A percentile compares a stretch with the other conserved stretches of the same genome.
These are phyloP conservation scores for Eira barbara DNA, from an alignment of 2,113 vertebrate genomes.

Conservation along the genomic window DNA sequence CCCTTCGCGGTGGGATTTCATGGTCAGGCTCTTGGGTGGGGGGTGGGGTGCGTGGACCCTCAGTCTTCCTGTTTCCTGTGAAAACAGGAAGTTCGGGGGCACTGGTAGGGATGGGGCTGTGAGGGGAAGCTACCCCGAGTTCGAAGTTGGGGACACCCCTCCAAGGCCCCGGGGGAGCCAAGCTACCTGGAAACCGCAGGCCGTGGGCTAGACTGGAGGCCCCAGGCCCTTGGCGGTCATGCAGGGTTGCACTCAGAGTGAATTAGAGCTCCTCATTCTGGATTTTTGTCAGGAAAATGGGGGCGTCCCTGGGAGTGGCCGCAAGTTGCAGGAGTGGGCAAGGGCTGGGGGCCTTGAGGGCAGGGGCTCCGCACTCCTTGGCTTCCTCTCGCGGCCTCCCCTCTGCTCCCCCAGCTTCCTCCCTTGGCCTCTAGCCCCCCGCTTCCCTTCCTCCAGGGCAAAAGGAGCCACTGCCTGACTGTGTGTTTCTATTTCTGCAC, in stretches of 20 bases:
- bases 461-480: slow-evolving; percentile 5
- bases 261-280: not conserved
- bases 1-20: too few species aligned
- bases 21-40: not conserved
- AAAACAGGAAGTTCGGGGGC: slow-evolving; percentile 18
- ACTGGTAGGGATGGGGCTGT: not conserved
- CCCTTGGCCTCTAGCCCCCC: not conserved
- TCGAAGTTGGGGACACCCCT: too few species aligned
- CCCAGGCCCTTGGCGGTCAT: rapidly evolving
- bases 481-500: slow-evolving; percentile 68
- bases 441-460: slow-evolving; percentile 11
- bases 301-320: not conserved
- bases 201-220: not conserved
- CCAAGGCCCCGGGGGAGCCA: not conserved
- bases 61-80: not conserved
- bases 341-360: too few species aligned
- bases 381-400: not conserved
- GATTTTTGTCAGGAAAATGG: not conserved
- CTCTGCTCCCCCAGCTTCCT: not conserved
- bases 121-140: not conserved
- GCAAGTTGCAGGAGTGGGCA: rapidly evolving
- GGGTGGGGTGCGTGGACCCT: not conserved
- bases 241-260: not conserved
- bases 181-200: not conserved
- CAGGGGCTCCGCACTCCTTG: not conserved